Evolutionary conservation across 2,888 invertebrate genomes (phyloP).

Genomic region (Noctuana brunneofusca): DNA sequence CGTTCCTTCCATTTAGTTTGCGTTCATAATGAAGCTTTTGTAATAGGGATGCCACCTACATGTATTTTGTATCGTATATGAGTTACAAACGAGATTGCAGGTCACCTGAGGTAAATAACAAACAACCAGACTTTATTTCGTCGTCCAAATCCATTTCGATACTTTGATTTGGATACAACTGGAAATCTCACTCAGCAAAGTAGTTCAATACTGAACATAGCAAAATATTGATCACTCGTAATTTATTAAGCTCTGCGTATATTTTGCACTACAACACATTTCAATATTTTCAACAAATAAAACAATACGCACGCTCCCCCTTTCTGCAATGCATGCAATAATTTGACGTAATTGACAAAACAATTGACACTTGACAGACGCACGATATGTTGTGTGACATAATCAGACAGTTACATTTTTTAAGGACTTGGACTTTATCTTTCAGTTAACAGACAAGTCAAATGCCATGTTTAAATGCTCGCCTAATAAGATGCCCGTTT

Average conservation of each 20-base stretch:
- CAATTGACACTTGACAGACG: background rate
- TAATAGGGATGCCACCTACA: too few species aligned
- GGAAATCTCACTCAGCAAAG: background rate
- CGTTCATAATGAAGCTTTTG: too few species aligned
- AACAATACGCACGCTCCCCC: conserved; percentile 2
- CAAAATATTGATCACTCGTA: conserved; percentile 11
- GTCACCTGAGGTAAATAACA: too few species aligned
- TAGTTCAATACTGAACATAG: conserved; percentile 4
- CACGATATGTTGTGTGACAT: background rate
- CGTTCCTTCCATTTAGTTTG: too few species aligned
- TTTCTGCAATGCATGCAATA: conserved; percentile 20
- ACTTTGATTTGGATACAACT: background rate
- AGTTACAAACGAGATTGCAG: too few species aligned
- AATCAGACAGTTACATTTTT: background rate
- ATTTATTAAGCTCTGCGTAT: background rate
- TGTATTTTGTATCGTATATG: too few species aligned
- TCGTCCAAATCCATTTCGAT: conserved; percentile 87
- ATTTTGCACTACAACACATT: conserved; percentile 15
- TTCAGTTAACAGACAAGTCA: too few species aligned
- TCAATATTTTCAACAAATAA: conserved; percentile 10
- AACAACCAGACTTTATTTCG: conserved; percentile 89
- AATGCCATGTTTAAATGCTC: too few species aligned
- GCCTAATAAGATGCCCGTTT: too few species aligned
- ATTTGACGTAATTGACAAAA: conserved; percentile 13
- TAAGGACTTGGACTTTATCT: too few species aligned